A percentile compares a stretch with the other conserved stretches of the same genome.
phyloP scores from a whole-genome alignment of 2,113 vertebrate genomes.

The Callionymus lyra region DNA sequence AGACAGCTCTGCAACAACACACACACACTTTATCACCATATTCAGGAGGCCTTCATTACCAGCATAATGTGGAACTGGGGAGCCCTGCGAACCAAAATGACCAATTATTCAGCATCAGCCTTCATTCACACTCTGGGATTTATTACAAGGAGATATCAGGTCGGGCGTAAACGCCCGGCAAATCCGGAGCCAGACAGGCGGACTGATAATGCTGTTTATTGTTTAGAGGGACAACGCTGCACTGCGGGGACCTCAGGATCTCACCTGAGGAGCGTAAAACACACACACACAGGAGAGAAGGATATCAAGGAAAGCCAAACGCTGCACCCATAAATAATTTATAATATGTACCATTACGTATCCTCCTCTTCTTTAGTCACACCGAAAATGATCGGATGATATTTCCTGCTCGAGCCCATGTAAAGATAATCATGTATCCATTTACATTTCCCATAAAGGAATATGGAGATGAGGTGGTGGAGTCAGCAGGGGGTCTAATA shows the following conservation, averaged over 20 bases:
- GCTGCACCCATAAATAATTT: slow-evolving; percentile 50
- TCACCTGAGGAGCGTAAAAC: slow-evolving; percentile 42
- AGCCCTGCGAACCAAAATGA: slow-evolving; percentile 63
- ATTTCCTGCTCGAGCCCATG: slow-evolving; percentile 56
- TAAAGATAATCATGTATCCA: slow-evolving; percentile 66
- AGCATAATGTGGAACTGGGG: slow-evolving; percentile 60
- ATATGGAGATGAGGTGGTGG: slow-evolving; percentile 62
- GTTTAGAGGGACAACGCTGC: slow-evolving; percentile 39
- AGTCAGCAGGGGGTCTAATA: slow-evolving; percentile 50
- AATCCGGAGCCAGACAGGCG: slow-evolving; percentile 39
- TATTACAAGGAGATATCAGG: slow-evolving; percentile 45
- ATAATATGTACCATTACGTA: slow-evolving; percentile 53
- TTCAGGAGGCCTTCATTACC: slow-evolving; percentile 75
- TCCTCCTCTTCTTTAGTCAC: slow-evolving; percentile 59
- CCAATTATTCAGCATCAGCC: slow-evolving; percentile 60
- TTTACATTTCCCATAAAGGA: slow-evolving; percentile 65
- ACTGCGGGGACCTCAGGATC: slow-evolving; percentile 45
- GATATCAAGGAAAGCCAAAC: slow-evolving; percentile 48
- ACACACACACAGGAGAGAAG: slow-evolving; percentile 44
- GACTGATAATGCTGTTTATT: slow-evolving; percentile 55
- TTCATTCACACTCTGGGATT: slow-evolving; percentile 48
- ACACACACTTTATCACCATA: slow-evolving; percentile 77
- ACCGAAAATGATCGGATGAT: slow-evolving; percentile 47
- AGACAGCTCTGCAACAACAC: slow-evolving; percentile 51
- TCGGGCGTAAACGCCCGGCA: slow-evolving; percentile 38